A percentile compares a stretch with the other conserved stretches of the same genome.
These are phyloP conservation scores for Tragelaphus scriptus DNA, from an alignment of 2,113 vertebrate genomes.

Conservation along the genomic window DNA sequence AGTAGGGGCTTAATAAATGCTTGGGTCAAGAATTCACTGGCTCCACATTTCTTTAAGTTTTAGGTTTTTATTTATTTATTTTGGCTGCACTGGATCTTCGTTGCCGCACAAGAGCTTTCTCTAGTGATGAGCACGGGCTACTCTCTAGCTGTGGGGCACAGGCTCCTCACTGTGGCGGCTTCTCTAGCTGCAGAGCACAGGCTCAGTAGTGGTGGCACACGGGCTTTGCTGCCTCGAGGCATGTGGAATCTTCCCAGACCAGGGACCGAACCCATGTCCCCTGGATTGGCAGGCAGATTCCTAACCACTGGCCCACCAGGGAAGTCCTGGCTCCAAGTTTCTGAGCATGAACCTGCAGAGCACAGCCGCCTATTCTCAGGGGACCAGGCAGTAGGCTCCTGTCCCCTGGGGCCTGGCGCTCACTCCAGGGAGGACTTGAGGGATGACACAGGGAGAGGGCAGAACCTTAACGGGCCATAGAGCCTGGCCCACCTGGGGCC, in stretches of 20 bases:
- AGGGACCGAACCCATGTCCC: background rate
- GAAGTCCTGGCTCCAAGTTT: background rate
- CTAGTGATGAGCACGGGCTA: background rate
- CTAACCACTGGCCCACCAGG: background rate
- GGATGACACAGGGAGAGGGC: background rate
- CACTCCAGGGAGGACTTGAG: background rate
- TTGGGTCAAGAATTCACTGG: background rate
- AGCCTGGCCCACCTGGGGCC: background rate
- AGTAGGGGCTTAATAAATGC: background rate
- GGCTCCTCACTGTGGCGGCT: background rate
- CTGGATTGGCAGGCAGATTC: background rate
- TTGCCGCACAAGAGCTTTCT: background rate
- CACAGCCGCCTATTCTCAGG: background rate
- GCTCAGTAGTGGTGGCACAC: fast-evolving
- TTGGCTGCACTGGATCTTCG: background rate
- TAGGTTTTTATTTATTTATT: background rate
- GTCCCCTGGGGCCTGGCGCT: background rate
- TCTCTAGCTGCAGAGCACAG: background rate
- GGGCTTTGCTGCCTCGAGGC: background rate
- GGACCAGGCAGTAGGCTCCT: background rate
- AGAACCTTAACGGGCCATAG: background rate
- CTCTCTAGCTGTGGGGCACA: background rate
- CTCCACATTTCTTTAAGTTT: background rate
- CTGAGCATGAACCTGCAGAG: background rate
- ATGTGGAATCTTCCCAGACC: background rate